phyloP scores from a whole-genome alignment of 1,140 invertebrate species.

The Brachionus angularis region DNA sequence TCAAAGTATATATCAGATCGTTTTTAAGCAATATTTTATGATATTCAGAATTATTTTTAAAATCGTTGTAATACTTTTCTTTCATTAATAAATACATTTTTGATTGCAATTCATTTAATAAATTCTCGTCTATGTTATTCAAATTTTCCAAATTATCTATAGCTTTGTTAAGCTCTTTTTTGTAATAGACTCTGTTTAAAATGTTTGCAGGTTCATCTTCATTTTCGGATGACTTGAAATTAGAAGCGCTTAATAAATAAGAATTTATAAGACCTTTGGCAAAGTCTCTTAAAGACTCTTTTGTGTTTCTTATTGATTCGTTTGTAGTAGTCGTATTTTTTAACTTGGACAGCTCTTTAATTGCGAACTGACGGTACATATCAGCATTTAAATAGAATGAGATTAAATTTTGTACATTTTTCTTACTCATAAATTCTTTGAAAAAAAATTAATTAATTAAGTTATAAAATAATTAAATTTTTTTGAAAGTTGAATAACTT shows the following conservation, averaged over 20 bases:
- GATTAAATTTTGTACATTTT: constrained; percentile 70
- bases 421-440: constrained; percentile 69
- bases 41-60: constrained; percentile 17
- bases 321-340: background rate
- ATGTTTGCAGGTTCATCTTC: constrained; percentile 46
- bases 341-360: constrained; percentile 17
- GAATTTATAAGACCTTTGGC: constrained; percentile 25
- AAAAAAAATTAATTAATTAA: constrained; percentile 40
- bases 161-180: constrained; percentile 71
- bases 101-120: constrained; percentile 78
- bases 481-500: too few relatives aligned
- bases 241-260: constrained; percentile 15
- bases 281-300: constrained; percentile 14
- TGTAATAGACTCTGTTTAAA: constrained; percentile 50
- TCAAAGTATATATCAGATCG: background rate
- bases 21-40: constrained; percentile 17
- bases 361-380: constrained; percentile 45
- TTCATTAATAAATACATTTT: constrained; percentile 51
- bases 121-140: constrained; percentile 63
- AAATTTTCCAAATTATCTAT: constrained; percentile 65
- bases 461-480: background rate
- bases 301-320: background rate
- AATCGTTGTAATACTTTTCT: constrained; percentile 39
- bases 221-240: constrained; percentile 38
- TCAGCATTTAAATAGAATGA: constrained; percentile 79